These are phyloP conservation scores for Sisyra terminalis DNA, from an alignment of 2,888 invertebrate species.

Conservation along the genomic window DNA sequence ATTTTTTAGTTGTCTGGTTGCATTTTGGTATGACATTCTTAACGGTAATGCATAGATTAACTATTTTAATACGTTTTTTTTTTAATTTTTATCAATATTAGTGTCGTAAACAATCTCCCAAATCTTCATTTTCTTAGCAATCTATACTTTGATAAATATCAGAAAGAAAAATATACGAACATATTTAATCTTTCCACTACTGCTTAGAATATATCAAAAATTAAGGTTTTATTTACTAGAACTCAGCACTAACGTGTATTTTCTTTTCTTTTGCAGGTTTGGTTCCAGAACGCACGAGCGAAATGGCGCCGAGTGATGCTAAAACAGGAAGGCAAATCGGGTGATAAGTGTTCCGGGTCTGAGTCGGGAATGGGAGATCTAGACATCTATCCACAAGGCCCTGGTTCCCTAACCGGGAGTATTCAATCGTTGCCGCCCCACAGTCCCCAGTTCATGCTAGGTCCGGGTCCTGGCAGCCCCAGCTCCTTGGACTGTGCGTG, in stretches of 20 bases:
- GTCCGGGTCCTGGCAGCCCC: slow-evolving; percentile 48
- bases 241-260: slow-evolving; percentile 10
- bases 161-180: no score
- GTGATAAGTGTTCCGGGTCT: slow-evolving; percentile 50
- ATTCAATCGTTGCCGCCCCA: slow-evolving; percentile 47
- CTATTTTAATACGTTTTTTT: no score
- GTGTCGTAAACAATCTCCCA: no score
- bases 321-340: slow-evolving; percentile 56
- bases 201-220: no score
- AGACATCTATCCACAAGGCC: slow-evolving; percentile 37
- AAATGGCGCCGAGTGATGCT: slow-evolving; percentile 83
- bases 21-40: no score
- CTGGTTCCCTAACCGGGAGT: slow-evolving; percentile 44
- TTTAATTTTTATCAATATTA: no score
- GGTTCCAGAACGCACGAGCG: slow-evolving; percentile 90
- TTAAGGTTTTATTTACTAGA: no score
- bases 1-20: no score
- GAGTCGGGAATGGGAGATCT: slow-evolving; percentile 43
- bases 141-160: no score
- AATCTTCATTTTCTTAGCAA: no score
- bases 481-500: slow-evolving; percentile 60
- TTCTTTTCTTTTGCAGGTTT: slow-evolving; percentile 54
- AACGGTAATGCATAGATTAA: no score
- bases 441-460: slow-evolving; percentile 54
- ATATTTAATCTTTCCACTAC: no score